Conservation (phyloP, 2,113 vertebrate genomes). For the Mobula birostris region DNA sequence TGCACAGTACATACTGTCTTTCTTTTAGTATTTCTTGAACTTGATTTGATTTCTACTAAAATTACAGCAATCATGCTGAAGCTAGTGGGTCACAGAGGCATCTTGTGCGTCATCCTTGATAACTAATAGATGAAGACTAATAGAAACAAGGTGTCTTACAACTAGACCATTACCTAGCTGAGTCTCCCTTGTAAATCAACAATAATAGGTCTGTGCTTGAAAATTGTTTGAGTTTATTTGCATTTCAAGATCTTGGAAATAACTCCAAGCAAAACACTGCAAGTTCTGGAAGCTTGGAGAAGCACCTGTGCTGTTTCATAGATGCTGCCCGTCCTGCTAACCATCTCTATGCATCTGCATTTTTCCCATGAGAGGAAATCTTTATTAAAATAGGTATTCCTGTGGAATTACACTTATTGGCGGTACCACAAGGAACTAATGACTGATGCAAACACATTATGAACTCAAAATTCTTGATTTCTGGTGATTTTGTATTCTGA, state of each 20-base stretch:
- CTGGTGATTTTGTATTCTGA: too few relatives aligned
- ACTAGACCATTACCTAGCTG: not conserved
- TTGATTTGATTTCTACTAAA: not conserved
- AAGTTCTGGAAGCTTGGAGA: too few relatives aligned
- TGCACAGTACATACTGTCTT: not conserved
- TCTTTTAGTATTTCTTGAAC: not conserved
- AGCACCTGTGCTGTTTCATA: too few relatives aligned
- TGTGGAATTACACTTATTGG: not conserved
- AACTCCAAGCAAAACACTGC: not conserved
- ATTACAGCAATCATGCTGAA: not conserved
- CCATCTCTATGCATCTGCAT: too few relatives aligned
- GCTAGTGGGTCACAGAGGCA: not conserved
- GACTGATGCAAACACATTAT: too few relatives aligned
- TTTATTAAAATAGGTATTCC: not conserved
- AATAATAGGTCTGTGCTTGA: not conserved
- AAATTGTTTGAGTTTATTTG: not conserved
- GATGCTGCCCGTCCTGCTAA: too few relatives aligned
- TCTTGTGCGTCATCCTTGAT: not conserved
- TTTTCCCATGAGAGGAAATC: too few relatives aligned
- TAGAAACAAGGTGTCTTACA: not conserved
- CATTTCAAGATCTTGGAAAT: not conserved
- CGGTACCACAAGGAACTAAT: too few relatives aligned
- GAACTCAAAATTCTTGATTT: too few relatives aligned
- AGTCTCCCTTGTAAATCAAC: not conserved
- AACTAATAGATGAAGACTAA: not conserved